A percentile compares a stretch with the other conserved stretches of the same genome.
phyloP scores from a whole-genome alignment of 2,888 invertebrate genomes.

The Euzophera pinguis region DNA sequence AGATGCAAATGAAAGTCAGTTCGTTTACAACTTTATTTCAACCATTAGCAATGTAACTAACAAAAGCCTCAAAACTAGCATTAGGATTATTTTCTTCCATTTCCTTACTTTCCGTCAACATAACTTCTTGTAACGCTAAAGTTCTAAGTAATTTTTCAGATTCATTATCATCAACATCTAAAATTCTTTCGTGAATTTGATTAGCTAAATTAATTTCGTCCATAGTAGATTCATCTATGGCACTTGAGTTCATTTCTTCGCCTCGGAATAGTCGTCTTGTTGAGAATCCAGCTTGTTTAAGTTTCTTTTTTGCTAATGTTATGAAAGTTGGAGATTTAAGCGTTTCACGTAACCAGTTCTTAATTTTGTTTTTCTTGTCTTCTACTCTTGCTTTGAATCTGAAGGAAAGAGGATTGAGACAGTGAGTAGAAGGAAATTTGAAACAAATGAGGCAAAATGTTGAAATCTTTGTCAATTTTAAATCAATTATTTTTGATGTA shows the following conservation, averaged over 20 bases:
- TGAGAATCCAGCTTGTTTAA: constrained; percentile 50
- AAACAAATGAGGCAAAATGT: too few species aligned
- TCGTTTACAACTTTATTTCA: background rate
- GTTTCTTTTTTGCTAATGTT: constrained; percentile 59
- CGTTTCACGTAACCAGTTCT: constrained; percentile 62
- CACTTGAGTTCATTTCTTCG: constrained; percentile 25
- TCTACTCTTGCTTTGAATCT: constrained; percentile 67
- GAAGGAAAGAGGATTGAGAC: too few species aligned
- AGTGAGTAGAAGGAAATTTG: too few species aligned
- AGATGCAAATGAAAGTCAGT: background rate
- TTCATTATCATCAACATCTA: constrained; percentile 51
- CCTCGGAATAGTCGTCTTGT: constrained; percentile 32
- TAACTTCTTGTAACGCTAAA: constrained; percentile 56
- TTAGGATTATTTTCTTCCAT: constrained; percentile 20
- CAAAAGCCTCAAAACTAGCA: constrained; percentile 27
- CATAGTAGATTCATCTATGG: constrained; percentile 49
- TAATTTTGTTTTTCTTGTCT: constrained; percentile 68
- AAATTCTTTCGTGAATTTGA: constrained; percentile 56
- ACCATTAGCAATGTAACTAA: background rate
- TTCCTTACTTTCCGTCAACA: constrained; percentile 31
- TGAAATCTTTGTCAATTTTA: too few species aligned
- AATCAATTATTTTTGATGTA: too few species aligned
- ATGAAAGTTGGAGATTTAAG: constrained; percentile 59
- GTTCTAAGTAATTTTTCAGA: constrained; percentile 51
- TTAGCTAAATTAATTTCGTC: constrained; percentile 64